These are phyloP conservation scores for Oreochromis tanganicae DNA, from an alignment of 2,113 vertebrate genomes.

Conservation along the genomic window DNA sequence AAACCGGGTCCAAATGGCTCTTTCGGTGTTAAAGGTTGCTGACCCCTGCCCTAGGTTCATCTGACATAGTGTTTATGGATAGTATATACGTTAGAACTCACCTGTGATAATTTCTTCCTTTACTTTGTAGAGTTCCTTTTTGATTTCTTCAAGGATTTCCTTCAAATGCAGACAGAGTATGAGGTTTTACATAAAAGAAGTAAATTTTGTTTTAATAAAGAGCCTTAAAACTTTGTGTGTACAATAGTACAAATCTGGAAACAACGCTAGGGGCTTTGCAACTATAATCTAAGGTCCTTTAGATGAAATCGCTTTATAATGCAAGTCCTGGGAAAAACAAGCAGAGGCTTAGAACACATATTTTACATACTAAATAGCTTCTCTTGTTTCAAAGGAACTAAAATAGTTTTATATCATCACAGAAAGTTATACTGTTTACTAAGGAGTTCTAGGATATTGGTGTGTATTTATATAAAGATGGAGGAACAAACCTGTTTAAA, in stretches of 20 bases:
- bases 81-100: constrained; percentile 21
- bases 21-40: too few relatives aligned
- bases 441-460: background rate
- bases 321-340: background rate
- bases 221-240: background rate
- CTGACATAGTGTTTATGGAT: background rate
- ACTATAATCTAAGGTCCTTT: background rate
- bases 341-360: background rate
- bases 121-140: constrained; percentile 80
- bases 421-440: background rate
- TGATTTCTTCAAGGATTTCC: constrained; percentile 83
- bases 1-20: too few relatives aligned
- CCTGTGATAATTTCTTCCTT: constrained; percentile 86
- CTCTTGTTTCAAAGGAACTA: background rate
- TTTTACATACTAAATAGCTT: background rate
- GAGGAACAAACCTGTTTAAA: constrained; percentile 77
- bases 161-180: constrained; percentile 25
- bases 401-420: background rate
- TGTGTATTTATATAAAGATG: background rate
- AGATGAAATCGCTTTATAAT: background rate
- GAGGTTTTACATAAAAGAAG: background rate
- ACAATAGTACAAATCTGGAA: background rate
- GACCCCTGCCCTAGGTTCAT: too few relatives aligned
- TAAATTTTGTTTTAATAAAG: background rate
- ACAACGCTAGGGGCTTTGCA: background rate